Evolutionary conservation across 2,888 invertebrate genomes (phyloP).

Genomic region (Morpho helenor): DNA sequence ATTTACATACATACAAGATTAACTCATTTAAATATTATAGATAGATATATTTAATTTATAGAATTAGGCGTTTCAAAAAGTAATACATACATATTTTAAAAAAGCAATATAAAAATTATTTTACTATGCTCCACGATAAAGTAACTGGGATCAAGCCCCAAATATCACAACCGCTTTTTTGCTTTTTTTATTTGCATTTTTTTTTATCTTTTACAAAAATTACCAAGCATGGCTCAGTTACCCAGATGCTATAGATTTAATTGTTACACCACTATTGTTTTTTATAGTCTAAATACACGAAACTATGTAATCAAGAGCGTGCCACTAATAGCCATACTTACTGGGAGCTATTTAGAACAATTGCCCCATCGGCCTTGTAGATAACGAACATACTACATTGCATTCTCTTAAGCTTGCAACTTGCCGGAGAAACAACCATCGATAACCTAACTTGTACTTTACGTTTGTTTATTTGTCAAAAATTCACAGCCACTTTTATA

Average conservation of each 20-base stretch:
- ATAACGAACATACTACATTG: conserved; percentile 28
- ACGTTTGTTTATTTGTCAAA: not conserved
- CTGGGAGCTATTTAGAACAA: conserved; percentile 34
- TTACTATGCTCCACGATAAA: no score
- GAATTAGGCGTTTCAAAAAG: not conserved
- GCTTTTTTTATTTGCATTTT: no score
- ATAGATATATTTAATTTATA: not conserved
- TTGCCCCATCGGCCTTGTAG: conserved; percentile 35
- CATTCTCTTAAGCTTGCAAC: conserved; percentile 27
- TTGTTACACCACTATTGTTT: conserved; percentile 5
- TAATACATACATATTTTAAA: no score
- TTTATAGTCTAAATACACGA: conserved; percentile 13
- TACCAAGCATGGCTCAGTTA: no score
- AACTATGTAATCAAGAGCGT: conserved; percentile 23
- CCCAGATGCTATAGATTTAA: not conserved
- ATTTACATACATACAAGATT: no score
- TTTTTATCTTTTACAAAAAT: no score
- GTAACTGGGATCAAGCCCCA: no score
- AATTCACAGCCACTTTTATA: not conserved
- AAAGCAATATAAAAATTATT: no score
- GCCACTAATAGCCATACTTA: conserved; percentile 26
- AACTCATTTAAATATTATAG: no score
- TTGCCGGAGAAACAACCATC: conserved; percentile 17
- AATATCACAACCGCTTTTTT: no score
- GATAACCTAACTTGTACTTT: conserved; percentile 5